A percentile compares a stretch with the other conserved stretches of the same genome.
phyloP scores from a whole-genome alignment of 2,113 vertebrate species.

The Melospiza melodia region DNA sequence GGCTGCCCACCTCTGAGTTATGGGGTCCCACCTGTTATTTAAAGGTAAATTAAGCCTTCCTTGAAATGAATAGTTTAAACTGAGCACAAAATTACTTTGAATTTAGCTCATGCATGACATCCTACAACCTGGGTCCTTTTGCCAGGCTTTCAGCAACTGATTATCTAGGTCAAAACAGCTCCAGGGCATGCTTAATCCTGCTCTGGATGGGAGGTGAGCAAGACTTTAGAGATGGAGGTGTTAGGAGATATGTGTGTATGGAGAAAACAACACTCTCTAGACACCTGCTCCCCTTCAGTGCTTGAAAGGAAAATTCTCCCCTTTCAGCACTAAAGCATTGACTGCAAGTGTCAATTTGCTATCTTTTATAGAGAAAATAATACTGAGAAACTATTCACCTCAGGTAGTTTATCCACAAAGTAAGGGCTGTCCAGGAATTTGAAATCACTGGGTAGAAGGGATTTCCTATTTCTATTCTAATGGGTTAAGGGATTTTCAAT shows the following conservation, averaged over 20 bases:
- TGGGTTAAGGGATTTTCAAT: not conserved
- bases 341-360: not conserved
- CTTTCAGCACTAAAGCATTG: not conserved
- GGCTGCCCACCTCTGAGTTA: not conserved
- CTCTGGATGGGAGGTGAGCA: not conserved
- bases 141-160: not conserved
- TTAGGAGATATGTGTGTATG: not conserved
- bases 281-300: not conserved
- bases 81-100: not conserved
- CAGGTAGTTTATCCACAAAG: not conserved
- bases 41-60: not conserved
- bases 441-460: not conserved
- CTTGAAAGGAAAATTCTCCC: not conserved
- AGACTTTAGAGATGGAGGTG: not conserved
- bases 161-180: not conserved
- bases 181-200: not conserved
- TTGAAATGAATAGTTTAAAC: not conserved
- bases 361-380: not conserved
- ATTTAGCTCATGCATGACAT: not conserved
- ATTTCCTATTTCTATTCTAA: not conserved
- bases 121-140: not conserved
- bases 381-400: not conserved
- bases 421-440: not conserved
- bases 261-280: not conserved
- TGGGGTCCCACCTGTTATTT: not conserved